These are phyloP conservation scores for Camelus bactrianus DNA, from an alignment of 2,113 vertebrate genomes.

Conservation along the genomic window DNA sequence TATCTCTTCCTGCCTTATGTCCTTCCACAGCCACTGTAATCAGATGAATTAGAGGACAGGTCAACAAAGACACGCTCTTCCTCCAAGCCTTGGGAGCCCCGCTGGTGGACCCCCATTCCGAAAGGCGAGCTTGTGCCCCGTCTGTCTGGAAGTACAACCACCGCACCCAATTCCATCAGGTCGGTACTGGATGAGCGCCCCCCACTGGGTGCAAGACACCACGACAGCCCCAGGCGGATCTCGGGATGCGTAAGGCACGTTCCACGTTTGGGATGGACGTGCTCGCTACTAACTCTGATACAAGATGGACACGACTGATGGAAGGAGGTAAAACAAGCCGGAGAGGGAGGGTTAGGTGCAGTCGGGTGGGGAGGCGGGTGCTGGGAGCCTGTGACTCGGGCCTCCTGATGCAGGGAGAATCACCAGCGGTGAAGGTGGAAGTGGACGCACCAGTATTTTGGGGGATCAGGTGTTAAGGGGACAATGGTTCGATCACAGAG, in stretches of 20 bases:
- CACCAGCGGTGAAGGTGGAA: rapidly evolving
- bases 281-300: background rate
- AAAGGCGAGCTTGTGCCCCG: rapidly evolving
- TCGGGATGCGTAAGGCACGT: rapidly evolving
- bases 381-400: rapidly evolving
- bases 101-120: rapidly evolving
- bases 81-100: background rate
- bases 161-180: rapidly evolving
- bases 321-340: rapidly evolving
- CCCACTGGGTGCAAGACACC: rapidly evolving
- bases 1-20: background rate
- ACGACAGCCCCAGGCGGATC: rapidly evolving
- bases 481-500: rapidly evolving
- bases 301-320: rapidly evolving
- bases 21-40: too few relatives aligned
- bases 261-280: background rate
- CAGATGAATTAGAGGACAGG: background rate
- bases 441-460: rapidly evolving
- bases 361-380: rapidly evolving
- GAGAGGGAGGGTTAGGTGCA: background rate
- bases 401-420: rapidly evolving
- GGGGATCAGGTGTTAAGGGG: background rate
- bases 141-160: rapidly evolving
- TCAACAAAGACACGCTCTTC: rapidly evolving
- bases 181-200: rapidly evolving